Evolutionary conservation across 35 echinoderm and acorn worm genomes (phyloP).

Genomic region (Stichopus chloronotus): DNA sequence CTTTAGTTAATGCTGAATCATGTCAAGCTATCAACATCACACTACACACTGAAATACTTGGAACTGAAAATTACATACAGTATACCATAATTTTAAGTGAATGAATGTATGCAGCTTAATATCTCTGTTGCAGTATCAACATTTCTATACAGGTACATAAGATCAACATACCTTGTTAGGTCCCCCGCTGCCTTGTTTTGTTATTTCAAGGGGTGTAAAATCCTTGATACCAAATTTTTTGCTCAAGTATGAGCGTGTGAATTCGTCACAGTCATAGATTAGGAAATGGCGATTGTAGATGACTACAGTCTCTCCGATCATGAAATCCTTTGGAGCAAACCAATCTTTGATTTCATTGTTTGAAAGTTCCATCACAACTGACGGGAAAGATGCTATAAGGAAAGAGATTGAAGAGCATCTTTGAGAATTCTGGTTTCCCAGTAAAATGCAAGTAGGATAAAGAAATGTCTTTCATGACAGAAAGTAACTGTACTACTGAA

Average conservation of each 20-base stretch:
- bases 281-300: conserved; percentile 97
- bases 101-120: no score
- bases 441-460: neutral
- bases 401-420: neutral
- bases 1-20: no score
- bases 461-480: neutral
- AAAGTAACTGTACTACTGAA: no score
- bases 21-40: no score
- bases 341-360: conserved; percentile 95
- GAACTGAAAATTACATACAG: no score
- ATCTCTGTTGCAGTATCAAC: no score
- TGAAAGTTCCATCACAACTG: conserved; percentile 96
- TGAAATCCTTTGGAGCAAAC: conserved; percentile 85
- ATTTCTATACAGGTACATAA: no score
- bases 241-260: conserved; percentile 80
- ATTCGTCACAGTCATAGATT: conserved; percentile 93
- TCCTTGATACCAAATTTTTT: conserved; percentile 67
- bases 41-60: no score
- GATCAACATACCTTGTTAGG: conserved; percentile 64
- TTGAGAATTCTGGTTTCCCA: neutral
- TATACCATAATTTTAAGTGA: no score
- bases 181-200: conserved; percentile 27
- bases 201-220: conserved; percentile 84
- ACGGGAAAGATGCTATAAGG: conserved; percentile 89
- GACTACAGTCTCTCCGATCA: conserved; percentile 78